A percentile compares a stretch with the other conserved stretches of the same genome.
Evolutionary conservation across 2,797 vertebrate genomes (phyloP).

Genomic region (Lithobates pipiens): DNA sequence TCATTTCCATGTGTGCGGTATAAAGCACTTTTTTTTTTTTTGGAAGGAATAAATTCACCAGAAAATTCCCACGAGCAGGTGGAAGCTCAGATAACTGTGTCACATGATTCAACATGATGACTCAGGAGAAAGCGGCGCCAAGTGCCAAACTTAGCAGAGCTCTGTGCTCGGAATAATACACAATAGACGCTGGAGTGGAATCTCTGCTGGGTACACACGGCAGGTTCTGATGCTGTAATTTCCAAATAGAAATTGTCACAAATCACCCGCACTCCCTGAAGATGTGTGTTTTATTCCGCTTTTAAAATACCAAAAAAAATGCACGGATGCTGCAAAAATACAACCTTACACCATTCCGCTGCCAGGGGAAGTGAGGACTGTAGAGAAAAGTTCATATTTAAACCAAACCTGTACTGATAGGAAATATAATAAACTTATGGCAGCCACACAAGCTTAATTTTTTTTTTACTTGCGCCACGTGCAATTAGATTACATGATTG

Average conservation of each 20-base stretch:
- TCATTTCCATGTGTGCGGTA: constrained; percentile 27
- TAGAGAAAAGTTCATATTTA: too few relatives aligned
- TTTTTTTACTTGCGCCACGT: too few relatives aligned
- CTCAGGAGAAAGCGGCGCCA: constrained; percentile 44
- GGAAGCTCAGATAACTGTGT: constrained; percentile 35
- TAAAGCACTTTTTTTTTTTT: constrained; percentile 30
- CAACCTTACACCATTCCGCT: neutral
- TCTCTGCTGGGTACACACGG: constrained; percentile 12
- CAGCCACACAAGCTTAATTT: too few relatives aligned
- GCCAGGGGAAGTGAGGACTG: neutral
- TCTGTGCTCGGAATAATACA: constrained; percentile 14
- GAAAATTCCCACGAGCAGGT: constrained; percentile 57
- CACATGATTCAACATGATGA: constrained; percentile 49
- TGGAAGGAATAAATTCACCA: constrained; percentile 45
- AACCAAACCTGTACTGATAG: too few relatives aligned
- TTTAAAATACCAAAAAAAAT: neutral
- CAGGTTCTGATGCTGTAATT: neutral
- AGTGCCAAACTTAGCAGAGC: constrained; percentile 50
- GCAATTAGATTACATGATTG: too few relatives aligned
- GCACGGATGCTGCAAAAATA: neutral
- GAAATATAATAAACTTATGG: too few relatives aligned
- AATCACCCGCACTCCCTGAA: neutral
- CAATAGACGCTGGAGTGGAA: constrained; percentile 12
- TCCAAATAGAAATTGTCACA: constrained; percentile 29
- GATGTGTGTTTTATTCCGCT: neutral